phyloP scores from a whole-genome alignment of 2,797 vertebrate genomes.

The Fundulus diaphanus region DNA sequence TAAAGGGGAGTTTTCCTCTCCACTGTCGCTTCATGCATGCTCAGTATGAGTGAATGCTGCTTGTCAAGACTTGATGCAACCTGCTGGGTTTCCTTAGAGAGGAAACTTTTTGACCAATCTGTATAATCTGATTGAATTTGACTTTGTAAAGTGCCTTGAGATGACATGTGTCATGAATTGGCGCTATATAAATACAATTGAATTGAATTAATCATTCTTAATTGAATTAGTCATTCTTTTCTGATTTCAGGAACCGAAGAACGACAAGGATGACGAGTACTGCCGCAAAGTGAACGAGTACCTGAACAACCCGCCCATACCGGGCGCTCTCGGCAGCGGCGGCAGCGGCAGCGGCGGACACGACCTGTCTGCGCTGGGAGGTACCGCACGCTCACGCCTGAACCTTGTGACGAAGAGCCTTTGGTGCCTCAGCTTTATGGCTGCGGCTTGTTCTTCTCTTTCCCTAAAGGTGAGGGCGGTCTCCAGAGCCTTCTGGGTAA shows the following conservation, averaged over 20 bases:
- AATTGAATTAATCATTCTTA: too few species aligned
- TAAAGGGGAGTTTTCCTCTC: too few species aligned
- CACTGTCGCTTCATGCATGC: too few species aligned
- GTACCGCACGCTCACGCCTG: constrained; percentile 61
- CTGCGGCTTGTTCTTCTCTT: background rate
- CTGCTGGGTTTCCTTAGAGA: too few species aligned
- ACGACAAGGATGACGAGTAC: constrained; percentile 88
- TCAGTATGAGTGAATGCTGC: too few species aligned
- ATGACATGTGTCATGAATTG: too few species aligned
- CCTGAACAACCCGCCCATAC: constrained; percentile 96
- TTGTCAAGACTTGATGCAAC: too few species aligned
- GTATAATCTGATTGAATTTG: too few species aligned
- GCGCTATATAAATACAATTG: too few species aligned
- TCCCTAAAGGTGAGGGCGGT: constrained; percentile 89
- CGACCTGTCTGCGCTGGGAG: constrained; percentile 92
- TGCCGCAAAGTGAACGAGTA: constrained; percentile 96
- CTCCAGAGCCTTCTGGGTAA: constrained; percentile 98
- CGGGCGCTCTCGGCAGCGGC: constrained; percentile 88
- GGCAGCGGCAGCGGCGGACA: constrained; percentile 88
- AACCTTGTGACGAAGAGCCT: background rate
- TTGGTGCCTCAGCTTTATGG: background rate
- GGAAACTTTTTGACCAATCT: too few species aligned
- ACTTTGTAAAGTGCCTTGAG: too few species aligned
- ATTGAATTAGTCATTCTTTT: constrained; percentile 7
- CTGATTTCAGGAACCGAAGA: constrained; percentile 78